Evolutionary conservation across 2,888 invertebrate species (phyloP).

Genomic region (Campaea margaritaria): DNA sequence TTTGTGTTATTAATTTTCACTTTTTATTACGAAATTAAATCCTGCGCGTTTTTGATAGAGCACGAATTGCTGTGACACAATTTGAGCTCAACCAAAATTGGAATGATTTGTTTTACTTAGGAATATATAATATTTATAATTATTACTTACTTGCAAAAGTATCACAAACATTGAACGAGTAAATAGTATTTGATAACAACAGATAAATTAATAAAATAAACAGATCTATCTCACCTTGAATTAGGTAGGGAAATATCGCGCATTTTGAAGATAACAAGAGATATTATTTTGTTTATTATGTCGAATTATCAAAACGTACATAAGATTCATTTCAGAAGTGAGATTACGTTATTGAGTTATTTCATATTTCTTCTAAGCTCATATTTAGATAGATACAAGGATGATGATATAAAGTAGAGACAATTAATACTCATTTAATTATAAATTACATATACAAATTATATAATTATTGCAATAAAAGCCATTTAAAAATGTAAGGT

Average conservation of each 20-base stretch:
- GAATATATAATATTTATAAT: too few relatives aligned
- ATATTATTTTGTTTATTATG: conserved; percentile 4
- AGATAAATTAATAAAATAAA: conserved; percentile 30
- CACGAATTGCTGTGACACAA: not conserved
- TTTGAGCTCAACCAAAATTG: conserved; percentile 8
- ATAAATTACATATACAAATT: too few relatives aligned
- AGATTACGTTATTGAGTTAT: too few relatives aligned
- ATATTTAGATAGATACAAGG: too few relatives aligned
- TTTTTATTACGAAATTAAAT: conserved; percentile 3
- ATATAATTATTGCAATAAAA: not conserved
- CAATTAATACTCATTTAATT: too few relatives aligned
- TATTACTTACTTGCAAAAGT: not conserved
- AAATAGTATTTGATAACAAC: conserved; percentile 8
- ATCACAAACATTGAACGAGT: not conserved
- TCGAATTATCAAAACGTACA: not conserved
- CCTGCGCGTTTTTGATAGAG: conserved; percentile 7
- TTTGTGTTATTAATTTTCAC: not conserved
- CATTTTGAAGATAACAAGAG: conserved; percentile 23
- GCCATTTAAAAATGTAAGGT: conserved; percentile 15
- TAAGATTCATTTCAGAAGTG: not conserved
- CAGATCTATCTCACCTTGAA: conserved; percentile 36
- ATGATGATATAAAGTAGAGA: too few relatives aligned
- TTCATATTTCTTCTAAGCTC: too few relatives aligned
- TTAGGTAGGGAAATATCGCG: conserved; percentile 31
- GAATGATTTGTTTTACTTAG: too few relatives aligned